These are phyloP conservation scores for Drosophila ironensis DNA, from an alignment of 1,140 invertebrate genomes.

Conservation along the genomic window DNA sequence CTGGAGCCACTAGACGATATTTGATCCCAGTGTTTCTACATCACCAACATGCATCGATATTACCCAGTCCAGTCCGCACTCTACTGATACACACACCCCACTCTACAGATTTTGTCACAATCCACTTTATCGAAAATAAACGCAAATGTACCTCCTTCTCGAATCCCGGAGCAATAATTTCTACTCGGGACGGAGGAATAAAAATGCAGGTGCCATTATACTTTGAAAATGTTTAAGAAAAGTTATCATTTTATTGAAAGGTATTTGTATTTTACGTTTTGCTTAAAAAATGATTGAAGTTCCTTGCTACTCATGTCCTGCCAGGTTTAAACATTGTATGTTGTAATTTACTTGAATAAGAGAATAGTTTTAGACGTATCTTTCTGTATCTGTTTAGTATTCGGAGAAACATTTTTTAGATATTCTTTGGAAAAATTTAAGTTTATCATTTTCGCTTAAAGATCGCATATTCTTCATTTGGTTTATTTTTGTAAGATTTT, in stretches of 20 bases:
- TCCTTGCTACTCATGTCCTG: slow-evolving; percentile 45
- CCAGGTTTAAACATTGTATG: slow-evolving; percentile 43
- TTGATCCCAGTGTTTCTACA: slow-evolving; percentile 15
- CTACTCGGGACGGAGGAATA: background rate
- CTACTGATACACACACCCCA: background rate
- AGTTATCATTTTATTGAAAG: slow-evolving; percentile 55
- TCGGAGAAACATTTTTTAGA: slow-evolving; percentile 61
- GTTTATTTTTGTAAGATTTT: slow-evolving; percentile 62
- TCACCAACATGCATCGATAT: slow-evolving; percentile 46
- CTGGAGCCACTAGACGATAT: slow-evolving; percentile 62
- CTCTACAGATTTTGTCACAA: too few relatives aligned
- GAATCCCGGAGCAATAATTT: background rate
- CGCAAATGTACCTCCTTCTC: slow-evolving; percentile 10
- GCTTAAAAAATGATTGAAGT: slow-evolving; percentile 71
- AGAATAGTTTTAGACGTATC: slow-evolving; percentile 56
- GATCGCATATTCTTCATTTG: slow-evolving; percentile 38
- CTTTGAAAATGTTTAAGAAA: slow-evolving; percentile 62
- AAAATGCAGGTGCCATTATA: background rate
- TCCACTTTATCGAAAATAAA: slow-evolving; percentile 34
- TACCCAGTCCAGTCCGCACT: slow-evolving; percentile 31
- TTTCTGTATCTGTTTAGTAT: slow-evolving; percentile 51
- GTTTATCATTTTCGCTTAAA: slow-evolving; percentile 36
- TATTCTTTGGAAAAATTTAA: slow-evolving; percentile 54
- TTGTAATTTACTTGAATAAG: slow-evolving; percentile 52
- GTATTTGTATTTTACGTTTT: slow-evolving; percentile 44